These are phyloP conservation scores for Dorcus hopei DNA, from an alignment of 2,888 invertebrate genomes.

Conservation along the genomic window DNA sequence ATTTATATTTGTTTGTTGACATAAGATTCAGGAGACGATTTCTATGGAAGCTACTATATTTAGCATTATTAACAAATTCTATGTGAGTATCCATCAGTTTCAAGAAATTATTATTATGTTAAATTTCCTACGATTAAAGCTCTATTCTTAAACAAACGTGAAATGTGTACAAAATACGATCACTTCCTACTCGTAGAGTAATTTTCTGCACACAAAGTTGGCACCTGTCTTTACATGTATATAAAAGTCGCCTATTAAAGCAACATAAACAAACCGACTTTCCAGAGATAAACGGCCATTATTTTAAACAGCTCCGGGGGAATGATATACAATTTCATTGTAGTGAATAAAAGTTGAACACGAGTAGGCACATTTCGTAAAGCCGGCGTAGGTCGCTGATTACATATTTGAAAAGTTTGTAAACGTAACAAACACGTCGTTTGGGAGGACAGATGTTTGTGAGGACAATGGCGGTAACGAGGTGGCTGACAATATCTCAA, in stretches of 20 bases:
- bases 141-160: too few relatives aligned
- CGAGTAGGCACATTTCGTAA: constrained; percentile 1
- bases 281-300: neutral
- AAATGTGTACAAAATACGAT: too few relatives aligned
- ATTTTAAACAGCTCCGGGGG: neutral
- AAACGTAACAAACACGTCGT: constrained; percentile 39
- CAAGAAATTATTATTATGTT: too few relatives aligned
- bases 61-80: too few relatives aligned
- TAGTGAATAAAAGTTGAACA: constrained; percentile 1
- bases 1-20: too few relatives aligned
- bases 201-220: neutral
- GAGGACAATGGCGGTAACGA: constrained; percentile 46
- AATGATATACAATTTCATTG: neutral
- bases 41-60: too few relatives aligned
- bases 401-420: constrained; percentile 26
- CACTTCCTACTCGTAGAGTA: neutral
- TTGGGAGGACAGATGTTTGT: constrained; percentile 42
- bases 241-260: neutral
- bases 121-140: too few relatives aligned
- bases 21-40: too few relatives aligned
- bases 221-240: neutral
- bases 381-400: neutral
- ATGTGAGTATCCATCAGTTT: too few relatives aligned
- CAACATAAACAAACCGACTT: neutral
- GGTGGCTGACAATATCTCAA: constrained; percentile 29